Evolutionary conservation across 1,140 invertebrate species (phyloP).

Genomic region (Centruroides vittatus): DNA sequence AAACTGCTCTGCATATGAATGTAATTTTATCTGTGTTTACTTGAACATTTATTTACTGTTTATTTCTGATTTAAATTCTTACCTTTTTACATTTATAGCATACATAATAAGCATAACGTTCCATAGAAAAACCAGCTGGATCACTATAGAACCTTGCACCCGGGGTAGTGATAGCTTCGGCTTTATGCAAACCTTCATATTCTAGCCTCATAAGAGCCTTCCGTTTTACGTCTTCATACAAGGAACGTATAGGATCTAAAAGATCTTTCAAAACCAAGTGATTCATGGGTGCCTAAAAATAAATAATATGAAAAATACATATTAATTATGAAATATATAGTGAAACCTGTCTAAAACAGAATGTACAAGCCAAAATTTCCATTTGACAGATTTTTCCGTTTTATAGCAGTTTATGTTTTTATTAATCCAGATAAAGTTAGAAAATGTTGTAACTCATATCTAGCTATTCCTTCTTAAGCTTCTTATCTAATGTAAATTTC

Average conservation of each 20-base stretch:
- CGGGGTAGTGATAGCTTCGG: constrained; percentile 50
- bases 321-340: too few species aligned
- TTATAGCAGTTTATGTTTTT: too few species aligned
- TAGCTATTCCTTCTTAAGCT: too few species aligned
- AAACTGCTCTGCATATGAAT: too few species aligned
- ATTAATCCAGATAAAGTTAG: too few species aligned
- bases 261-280: constrained; percentile 64
- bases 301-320: background rate
- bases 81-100: constrained; percentile 94
- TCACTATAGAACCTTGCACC: constrained; percentile 59
- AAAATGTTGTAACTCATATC: too few species aligned
- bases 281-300: constrained; percentile 52
- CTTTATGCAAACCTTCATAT: constrained; percentile 78
- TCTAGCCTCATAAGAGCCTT: constrained; percentile 93
- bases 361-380: too few species aligned
- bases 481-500: too few species aligned
- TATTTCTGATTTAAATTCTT: constrained; percentile 8
- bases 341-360: too few species aligned
- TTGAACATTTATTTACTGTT: too few species aligned
- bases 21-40: too few species aligned
- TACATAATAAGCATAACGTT: constrained; percentile 95
- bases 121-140: constrained; percentile 80
- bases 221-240: constrained; percentile 77
- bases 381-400: too few species aligned
- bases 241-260: constrained; percentile 56